Base-by-base conservation (phyloP, 2,797 vertebrate species). In the Cetoscarus ocellatus region DNA sequence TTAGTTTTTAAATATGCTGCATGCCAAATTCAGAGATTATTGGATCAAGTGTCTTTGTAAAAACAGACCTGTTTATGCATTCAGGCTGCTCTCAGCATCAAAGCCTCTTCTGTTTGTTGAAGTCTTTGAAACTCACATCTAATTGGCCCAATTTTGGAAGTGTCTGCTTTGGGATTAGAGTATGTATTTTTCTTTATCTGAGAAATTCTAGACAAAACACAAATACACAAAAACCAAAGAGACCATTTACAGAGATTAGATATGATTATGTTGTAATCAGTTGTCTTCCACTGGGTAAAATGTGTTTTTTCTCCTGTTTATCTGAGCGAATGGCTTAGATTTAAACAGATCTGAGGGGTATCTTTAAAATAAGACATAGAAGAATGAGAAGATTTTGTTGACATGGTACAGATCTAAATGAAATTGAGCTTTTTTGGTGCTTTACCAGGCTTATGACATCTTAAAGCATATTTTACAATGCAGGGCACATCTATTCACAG, bases 11-110 rank as follows among this genome's bases (percentile, higher is more conserved):
- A 48, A 61, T 45, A 70, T 1, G 35, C 48, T 49, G 19, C 11
- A 17, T 39, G 60, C 53, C 66, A 74, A 71, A 62, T 60, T 53
- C 5, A 72, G 64, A 74, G 35, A 52, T 69, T 71, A 60, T 17
- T 53, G 49, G 38, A 63, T 62, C 59, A 73, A 65, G 36, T 57
- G 6, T 55, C 39, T 55, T 45, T 63, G 50, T 60, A 40, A 36
- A 64, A 60, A 68, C 63, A 70, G 44, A 64, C 51, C 45, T 57
- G 7, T 38, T 60, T 7, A 12, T 64, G 27, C 14, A 57, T 69
- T 62, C 14, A 59, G n/a, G 8, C 43, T 47, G 27, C 27, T 3
- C 34, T n/a, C 8, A 44, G 14, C n/a, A 51, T 47, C 11, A 12
- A 18, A 40, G 43, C 49, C 18, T 54, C 19, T 64, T 43, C n/a